phyloP scores from a whole-genome alignment of 1,140 invertebrate species.

The Orussus abietinus region DNA sequence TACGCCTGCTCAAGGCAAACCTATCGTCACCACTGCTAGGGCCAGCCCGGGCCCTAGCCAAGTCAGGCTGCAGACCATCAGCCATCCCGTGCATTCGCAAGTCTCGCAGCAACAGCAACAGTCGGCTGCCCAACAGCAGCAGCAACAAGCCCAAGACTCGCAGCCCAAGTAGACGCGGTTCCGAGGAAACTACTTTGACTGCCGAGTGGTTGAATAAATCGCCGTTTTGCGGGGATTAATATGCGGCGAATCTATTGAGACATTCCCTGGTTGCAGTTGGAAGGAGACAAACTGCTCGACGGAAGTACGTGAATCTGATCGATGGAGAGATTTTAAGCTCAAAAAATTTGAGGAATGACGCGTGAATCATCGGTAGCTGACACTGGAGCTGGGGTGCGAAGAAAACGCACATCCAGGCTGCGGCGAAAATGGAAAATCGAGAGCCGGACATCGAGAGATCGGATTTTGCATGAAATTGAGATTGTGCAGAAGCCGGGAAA shows the following conservation, averaged over 20 bases:
- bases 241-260: not conserved
- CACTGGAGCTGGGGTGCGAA: no score
- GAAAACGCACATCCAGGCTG: no score
- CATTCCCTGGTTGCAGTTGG: not conserved
- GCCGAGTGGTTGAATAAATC: not conserved
- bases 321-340: not conserved
- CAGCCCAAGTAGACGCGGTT: not conserved
- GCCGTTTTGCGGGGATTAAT: no score
- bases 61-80: slow-evolving; percentile 46
- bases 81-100: slow-evolving; percentile 38
- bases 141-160: slow-evolving; percentile 1
- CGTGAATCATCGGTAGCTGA: no score
- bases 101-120: slow-evolving; percentile 24
- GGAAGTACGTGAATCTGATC: not conserved
- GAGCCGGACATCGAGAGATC: no score
- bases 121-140: slow-evolving; percentile 6
- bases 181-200: not conserved
- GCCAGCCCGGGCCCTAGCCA: slow-evolving; percentile 46
- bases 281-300: not conserved
- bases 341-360: no score
- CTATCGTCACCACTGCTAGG: slow-evolving; percentile 40
- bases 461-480: no score
- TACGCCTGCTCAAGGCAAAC: slow-evolving; percentile 42
- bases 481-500: no score
- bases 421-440: no score